Evolutionary conservation across 2,888 invertebrate genomes (phyloP).

Genomic region (Hirtodrosophila alboralis): DNA sequence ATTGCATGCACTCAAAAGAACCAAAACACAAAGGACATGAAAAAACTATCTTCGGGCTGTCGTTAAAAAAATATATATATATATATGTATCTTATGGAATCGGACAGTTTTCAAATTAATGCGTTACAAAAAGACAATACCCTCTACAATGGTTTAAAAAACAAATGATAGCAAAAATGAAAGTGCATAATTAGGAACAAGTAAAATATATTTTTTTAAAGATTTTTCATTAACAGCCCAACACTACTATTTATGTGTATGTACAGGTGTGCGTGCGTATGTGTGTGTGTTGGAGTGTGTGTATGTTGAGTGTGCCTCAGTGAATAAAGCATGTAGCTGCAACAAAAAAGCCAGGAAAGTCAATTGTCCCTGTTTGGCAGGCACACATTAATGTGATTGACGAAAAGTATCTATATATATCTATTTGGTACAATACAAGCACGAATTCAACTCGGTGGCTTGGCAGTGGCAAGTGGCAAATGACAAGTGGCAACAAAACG

Average conservation of each 20-base stretch:
- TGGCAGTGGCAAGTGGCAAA: slow-evolving; percentile 3
- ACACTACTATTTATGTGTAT: slow-evolving; percentile 10
- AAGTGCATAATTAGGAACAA: too few species aligned
- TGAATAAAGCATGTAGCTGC: slow-evolving; percentile 33
- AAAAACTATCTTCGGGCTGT: too few species aligned
- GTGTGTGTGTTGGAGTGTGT: slow-evolving; percentile 17
- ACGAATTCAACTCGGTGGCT: slow-evolving; percentile 15
- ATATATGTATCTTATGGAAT: too few species aligned
- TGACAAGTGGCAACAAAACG: slow-evolving; percentile 19
- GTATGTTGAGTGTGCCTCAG: slow-evolving; percentile 24
- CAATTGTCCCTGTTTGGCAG: slow-evolving; percentile 21
- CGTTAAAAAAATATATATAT: too few species aligned
- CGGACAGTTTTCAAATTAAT: too few species aligned
- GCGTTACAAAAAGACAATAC: too few species aligned
- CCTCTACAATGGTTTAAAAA: too few species aligned
- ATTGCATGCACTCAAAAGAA: too few species aligned
- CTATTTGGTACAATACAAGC: slow-evolving; percentile 5
- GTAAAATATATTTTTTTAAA: too few species aligned
- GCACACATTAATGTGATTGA: slow-evolving; percentile 17
- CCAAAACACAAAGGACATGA: too few species aligned
- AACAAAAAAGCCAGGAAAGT: slow-evolving; percentile 20
- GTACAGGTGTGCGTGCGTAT: slow-evolving; percentile 25
- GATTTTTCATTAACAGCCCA: too few species aligned
- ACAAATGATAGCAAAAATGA: too few species aligned
- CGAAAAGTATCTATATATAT: slow-evolving; percentile 9